Percentiles rank a stretch among this genome's conserved stretches.
phyloP scores from a whole-genome alignment of 2,113 vertebrate species.

The Vulpes ferrilata region DNA sequence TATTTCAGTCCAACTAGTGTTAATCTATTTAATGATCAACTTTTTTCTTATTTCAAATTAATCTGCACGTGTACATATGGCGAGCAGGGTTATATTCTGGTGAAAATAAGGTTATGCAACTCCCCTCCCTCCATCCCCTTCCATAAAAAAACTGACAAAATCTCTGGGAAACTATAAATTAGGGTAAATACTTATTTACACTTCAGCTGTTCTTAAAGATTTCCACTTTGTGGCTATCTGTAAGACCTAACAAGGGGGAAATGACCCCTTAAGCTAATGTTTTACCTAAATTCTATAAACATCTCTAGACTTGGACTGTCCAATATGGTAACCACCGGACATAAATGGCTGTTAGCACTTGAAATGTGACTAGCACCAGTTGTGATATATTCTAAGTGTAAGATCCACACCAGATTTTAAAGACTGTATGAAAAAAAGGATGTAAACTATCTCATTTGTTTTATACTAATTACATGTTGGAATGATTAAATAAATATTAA shows the following conservation, averaged over 20 bases:
- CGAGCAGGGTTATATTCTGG: background rate
- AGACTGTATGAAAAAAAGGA: slow-evolving; percentile 7
- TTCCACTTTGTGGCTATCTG: background rate
- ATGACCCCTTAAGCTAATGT: background rate
- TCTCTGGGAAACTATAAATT: background rate
- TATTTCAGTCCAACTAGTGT: background rate
- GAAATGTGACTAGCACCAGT: background rate
- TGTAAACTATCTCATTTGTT: background rate
- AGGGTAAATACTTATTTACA: background rate
- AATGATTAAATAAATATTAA: background rate
- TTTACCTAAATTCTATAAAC: background rate
- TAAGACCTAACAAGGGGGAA: background rate
- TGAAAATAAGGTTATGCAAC: background rate
- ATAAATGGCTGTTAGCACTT: background rate
- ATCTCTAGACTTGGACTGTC: background rate
- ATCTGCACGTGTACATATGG: background rate
- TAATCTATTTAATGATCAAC: background rate
- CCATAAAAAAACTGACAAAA: slow-evolving; percentile 1
- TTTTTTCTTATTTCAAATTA: slow-evolving; percentile 20
- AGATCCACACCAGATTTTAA: background rate
- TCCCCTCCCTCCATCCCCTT: background rate
- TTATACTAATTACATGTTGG: background rate
- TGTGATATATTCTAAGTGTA: background rate
- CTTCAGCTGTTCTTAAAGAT: background rate
- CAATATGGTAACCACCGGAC: background rate